Base-by-base conservation (phyloP, 1,140 invertebrate species). In the Chlorops oryzae region DNA sequence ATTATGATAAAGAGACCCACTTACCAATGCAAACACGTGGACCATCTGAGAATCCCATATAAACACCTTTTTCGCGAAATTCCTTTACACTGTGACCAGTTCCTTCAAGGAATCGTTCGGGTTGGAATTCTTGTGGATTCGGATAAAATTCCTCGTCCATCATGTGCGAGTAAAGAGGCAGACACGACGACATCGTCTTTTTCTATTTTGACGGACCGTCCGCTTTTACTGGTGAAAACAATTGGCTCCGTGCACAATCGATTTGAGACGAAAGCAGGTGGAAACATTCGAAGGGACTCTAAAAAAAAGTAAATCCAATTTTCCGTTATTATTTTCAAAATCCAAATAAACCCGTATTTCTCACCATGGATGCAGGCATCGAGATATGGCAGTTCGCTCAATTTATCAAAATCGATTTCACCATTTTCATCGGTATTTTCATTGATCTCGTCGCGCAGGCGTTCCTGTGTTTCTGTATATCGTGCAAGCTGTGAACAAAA, bases 121-220 rank as follows among this genome's bases (percentile, higher is more conserved):
- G 90, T 65, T 85, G 77, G 62, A 83, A 93, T 10, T 65, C 63
- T 5, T 82, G 72, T 0, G 88, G 82, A 51, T 90, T 73, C 10
- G 80, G 75, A 53, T 81, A 92, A 57, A 81, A 76, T 20, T 80
- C 62, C 3, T 78, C 73, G 61, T 90, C 83, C 3, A 59, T 59
- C 48, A 84, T 82, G 2, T 79, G 51, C 0, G 74, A 75, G 40
- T 72, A 63, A 18, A 80, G 62, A 0, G 82, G 77, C 2, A 85
- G 66, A n/a, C 18, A 76, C 70, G 1, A 83, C 54, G 4, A 68
- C 74, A 4, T 77, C 73, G 13, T 74, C 78, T 47, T 78, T 78
- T 2, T 62, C 47, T 6, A 70, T 37, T 0, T 45, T 45, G 5
- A 65, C 22, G 12, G 34, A 46, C 3, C 37, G 37, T 0, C 65